Evolutionary conservation across 2,113 vertebrate genomes (phyloP), one percentile per base, ranked within the genome.

Genomic region (Syrmaticus mikado): DNA sequence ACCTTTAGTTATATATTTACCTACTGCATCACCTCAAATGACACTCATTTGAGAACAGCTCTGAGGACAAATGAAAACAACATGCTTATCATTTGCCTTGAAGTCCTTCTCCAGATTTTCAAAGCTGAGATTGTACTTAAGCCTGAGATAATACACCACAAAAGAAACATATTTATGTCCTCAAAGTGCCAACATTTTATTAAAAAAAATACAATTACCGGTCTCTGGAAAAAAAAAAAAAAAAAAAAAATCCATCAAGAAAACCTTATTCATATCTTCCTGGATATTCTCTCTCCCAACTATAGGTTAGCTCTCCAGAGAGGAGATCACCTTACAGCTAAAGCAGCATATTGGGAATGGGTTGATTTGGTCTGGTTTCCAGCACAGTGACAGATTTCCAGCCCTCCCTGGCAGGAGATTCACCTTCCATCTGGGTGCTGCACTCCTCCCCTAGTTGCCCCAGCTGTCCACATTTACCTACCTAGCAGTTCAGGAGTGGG

Each of bases 401-500:
- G 13, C 45, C 53, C 66, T 72, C 27, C 77, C 32, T 65, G 32
- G 22, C 36, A 85, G 77, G 48, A 62, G 65, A 40, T 60, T 45
- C 81, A 21, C 18, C 83, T 79, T 85, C 40, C 27, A 11, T 65
- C 10, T 38, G 32, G 19, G 22, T 45, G 28, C 46, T 52, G 19
- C 46, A 68, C 25, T 6, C 5, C 36, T 67, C 11, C 34, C 70
- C 57, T 43, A 45, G 3, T 2, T 43, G 45, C 7, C 24, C 25
- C 53, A 67, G 14, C 30, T 83, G 41, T 12, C 48, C 25, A 48
- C 0, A 0, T 45, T 19, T 78, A 5, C 14, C 5, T 21, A 8
- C 12, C 67, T 78, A 41, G 14, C 1, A 1, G 5, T 9, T 10
- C 1, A 4, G 60, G 52, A 5, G 20, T 0, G 1, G 48, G 16